Percentiles rank a stretch among this genome's conserved stretches.
phyloP scores from a whole-genome alignment of 53 echinoderm and acorn worm genomes.

The Holothuria scabra region DNA sequence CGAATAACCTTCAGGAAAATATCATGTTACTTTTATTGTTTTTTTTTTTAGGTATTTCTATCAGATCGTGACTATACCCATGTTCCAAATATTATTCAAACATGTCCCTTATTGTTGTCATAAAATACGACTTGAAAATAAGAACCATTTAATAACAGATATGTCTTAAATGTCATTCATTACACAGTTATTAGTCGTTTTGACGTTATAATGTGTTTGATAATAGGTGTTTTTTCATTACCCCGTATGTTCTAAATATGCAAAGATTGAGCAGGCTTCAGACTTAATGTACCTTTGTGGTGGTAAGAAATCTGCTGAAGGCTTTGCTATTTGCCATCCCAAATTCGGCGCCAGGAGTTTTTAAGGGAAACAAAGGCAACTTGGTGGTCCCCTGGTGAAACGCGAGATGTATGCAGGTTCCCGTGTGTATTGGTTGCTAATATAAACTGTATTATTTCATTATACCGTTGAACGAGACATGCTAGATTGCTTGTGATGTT shows the following conservation, averaged over 20 bases:
- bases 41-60: no score
- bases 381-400: not conserved
- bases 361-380: not conserved
- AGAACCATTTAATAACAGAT: no score
- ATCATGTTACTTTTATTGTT: no score
- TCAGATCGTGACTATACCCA: no score
- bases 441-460: conserved; percentile 28
- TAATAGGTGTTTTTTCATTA: not conserved
- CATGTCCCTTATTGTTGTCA: no score
- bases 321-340: conserved; percentile 9
- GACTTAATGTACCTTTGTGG: not conserved
- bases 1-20: no score
- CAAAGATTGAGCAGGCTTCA: not conserved
- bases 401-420: not conserved
- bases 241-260: conserved; percentile 2
- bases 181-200: no score
- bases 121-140: no score
- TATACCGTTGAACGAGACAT: not conserved
- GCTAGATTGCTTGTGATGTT: no score
- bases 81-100: no score
- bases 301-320: conserved; percentile 14
- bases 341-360: conserved; percentile 5
- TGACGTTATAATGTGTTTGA: no score
- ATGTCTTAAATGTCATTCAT: no score
- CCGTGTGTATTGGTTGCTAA: conserved; percentile 1